A percentile compares a stretch with the other conserved stretches of the same genome.
Conservation (phyloP, 2,113 vertebrate genomes). For the Microtus montanus region DNA sequence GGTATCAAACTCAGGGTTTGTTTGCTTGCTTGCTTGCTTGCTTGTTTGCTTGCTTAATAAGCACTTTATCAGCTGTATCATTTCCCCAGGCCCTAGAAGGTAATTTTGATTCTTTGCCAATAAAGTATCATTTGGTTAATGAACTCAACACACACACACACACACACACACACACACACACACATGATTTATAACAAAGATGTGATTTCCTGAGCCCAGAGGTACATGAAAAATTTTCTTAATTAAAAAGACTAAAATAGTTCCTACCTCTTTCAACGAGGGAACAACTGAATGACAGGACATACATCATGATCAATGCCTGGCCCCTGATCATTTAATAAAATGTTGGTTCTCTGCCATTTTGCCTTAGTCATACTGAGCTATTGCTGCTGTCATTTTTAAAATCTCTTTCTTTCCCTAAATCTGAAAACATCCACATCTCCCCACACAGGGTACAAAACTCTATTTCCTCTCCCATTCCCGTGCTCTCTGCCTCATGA, state of each 20-base stretch:
- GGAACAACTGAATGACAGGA: not conserved
- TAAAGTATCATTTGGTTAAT: not conserved
- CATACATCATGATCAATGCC: not conserved
- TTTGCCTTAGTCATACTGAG: conserved; percentile 37
- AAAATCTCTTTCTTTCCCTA: conserved; percentile 38
- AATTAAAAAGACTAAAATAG: conserved; percentile 7
- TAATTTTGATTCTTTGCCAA: not conserved
- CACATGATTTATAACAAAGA: not conserved
- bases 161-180: not conserved
- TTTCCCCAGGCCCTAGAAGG: not conserved
- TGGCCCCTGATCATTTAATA: not conserved
- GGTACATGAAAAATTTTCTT: conserved; percentile 15
- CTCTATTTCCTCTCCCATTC: not conserved
- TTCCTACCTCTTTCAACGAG: not conserved
- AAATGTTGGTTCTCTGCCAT: conserved; percentile 30
- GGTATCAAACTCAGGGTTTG: not conserved
- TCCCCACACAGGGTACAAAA: not conserved
- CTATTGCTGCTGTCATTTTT: conserved; percentile 8
- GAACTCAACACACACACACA: not conserved
- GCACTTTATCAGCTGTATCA: not conserved
- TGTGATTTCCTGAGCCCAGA: not conserved
- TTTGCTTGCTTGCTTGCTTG: not conserved
- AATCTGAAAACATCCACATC: conserved; percentile 42
- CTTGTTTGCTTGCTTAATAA: not conserved
- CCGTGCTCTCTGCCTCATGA: not conserved